A percentile compares a stretch with the other conserved stretches of the same genome.
Evolutionary conservation across 2,113 vertebrate genomes (phyloP).

Genomic region (Amblyopsis rosae): DNA sequence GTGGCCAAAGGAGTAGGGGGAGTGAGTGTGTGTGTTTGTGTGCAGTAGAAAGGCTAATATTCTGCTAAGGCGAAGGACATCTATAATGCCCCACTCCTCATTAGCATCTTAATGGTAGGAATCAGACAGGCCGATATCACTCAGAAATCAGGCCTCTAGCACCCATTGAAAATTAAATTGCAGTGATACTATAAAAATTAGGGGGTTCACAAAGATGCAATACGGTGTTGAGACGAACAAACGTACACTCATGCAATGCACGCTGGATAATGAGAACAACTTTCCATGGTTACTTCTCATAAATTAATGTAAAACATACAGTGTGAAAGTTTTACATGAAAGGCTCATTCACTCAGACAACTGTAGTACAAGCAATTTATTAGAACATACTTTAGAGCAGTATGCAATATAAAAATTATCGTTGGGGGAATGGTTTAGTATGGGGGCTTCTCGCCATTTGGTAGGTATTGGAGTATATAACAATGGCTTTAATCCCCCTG

Average conservation of each 20-base stretch:
- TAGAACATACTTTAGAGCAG: background rate
- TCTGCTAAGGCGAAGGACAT: background rate
- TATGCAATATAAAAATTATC: background rate
- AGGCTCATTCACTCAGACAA: background rate
- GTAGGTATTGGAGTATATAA: no score
- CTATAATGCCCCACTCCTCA: conserved; percentile 20
- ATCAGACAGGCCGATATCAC: conserved; percentile 45
- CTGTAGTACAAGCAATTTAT: no score
- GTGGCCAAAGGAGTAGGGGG: background rate
- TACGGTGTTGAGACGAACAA: conserved; percentile 25
- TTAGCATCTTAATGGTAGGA: conserved; percentile 52
- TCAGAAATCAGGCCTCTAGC: conserved; percentile 26
- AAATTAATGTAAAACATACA: conserved; percentile 28
- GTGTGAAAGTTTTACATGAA: conserved; percentile 32
- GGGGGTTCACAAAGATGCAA: conserved; percentile 16
- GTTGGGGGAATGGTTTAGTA: no score
- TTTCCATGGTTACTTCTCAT: conserved; percentile 41
- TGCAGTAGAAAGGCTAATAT: conserved; percentile 15
- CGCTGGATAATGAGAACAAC: conserved; percentile 41
- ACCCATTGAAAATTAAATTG: conserved; percentile 43
- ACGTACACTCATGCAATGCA: conserved; percentile 23
- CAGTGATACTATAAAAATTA: conserved; percentile 34
- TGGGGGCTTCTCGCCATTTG: no score
- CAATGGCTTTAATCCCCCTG: no score
- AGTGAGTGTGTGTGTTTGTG: no score